phyloP scores from a whole-genome alignment of 2,113 vertebrate species.

The Apteryx mantelli region DNA sequence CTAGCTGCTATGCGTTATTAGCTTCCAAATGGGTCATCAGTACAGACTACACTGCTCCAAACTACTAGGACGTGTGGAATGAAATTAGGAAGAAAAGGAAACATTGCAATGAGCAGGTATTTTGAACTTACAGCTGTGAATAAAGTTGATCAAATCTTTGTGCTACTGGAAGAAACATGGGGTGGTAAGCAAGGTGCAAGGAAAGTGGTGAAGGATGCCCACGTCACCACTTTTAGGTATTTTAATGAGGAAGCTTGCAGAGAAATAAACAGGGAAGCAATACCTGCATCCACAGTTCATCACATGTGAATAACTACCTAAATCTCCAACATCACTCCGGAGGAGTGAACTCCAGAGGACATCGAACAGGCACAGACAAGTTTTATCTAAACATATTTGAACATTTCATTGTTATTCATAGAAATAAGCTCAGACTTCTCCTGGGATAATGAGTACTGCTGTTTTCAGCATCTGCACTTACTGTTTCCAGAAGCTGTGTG shows the following conservation, averaged over 20 bases:
- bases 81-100: background rate
- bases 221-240: accelerated
- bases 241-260: background rate
- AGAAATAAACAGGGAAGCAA: background rate
- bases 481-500: background rate
- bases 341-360: background rate
- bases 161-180: background rate
- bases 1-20: background rate
- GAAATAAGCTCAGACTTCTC: background rate
- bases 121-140: background rate
- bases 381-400: background rate
- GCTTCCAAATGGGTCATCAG: background rate
- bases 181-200: background rate
- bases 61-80: background rate
- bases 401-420: background rate
- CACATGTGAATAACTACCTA: accelerated
- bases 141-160: background rate
- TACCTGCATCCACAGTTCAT: background rate
- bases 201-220: background rate
- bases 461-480: background rate
- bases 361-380: background rate
- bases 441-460: background rate
- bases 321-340: background rate
- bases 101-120: accelerated
- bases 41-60: background rate